Base-by-base conservation (phyloP, 2,888 invertebrate species). In the Aleiodes testaceus region DNA sequence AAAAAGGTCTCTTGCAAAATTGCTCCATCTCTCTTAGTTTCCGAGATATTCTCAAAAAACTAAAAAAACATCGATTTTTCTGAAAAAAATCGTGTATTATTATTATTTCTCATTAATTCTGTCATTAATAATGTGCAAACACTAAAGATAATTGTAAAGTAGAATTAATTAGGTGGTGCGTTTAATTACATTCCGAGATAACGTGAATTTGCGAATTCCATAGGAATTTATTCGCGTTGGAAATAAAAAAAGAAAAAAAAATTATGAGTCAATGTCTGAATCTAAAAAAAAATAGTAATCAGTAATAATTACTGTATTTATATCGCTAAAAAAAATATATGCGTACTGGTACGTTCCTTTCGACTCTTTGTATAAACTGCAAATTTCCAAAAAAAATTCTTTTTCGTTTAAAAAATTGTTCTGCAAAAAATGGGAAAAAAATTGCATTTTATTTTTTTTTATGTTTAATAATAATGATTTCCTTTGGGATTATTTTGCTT, bases 261-360 rank as follows among this genome's bases (percentile, higher is more conserved):
- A 66, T 49, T 18, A 66, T 42, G 42, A 55, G 66, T 70, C 42
- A 45, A 61, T 63, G 45, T 52, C 67, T 69, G 36, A 64, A 55
- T 59, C 55, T 20, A 45, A 63, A 52, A 65, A 65, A 63, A 64
- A 36, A 36, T 63, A 53, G 26, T 52, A 6, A 67, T 52, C 63
- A 36, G 65, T 72, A 63, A 14, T 66, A 64, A 66, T 53, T 55
- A 59, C 53, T 59, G 44, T 9, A 66, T 59, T 47, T 70, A 50
- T 50, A 70, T 66, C 67, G 75, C 36, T n/a, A 30, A 59, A 36
- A n/a, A 50, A 11, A 80, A 80, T 2, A 5, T n/a, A n/a, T n/a
- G 84, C 84, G 84, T 86, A 84, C 85, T 83, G 84, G 83, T 84
- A 85, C 84, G 84, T 86, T 84, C 77, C 52, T 73, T 72, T 75